Evolutionary conservation across 2,888 invertebrate species (phyloP).

Genomic region (Drosophila nigricruria): DNA sequence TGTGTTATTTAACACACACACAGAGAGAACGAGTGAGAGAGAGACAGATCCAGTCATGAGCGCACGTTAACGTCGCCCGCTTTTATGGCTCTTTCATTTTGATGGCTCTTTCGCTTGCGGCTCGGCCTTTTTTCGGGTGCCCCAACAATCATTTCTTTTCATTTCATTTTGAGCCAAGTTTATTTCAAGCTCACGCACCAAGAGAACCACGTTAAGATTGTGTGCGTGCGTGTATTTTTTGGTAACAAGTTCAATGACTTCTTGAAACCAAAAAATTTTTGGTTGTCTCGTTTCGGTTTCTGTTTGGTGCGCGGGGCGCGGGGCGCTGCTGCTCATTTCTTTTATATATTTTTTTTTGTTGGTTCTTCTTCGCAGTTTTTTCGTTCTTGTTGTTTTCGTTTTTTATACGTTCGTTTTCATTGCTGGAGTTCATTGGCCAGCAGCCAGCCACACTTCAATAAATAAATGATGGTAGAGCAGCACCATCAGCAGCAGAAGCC

Average conservation of each 20-base stretch:
- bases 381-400: conserved; percentile 74
- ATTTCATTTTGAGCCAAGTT: conserved; percentile 74
- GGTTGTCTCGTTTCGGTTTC: conserved; percentile 62
- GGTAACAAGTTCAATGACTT: conserved; percentile 83
- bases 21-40: conserved; percentile 4
- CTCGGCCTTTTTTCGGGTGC: conserved; percentile 46
- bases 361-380: conserved; percentile 58
- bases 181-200: conserved; percentile 75
- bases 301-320: conserved; percentile 56
- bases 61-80: conserved; percentile 44
- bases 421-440: conserved; percentile 83
- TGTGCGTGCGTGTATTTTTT: conserved; percentile 40
- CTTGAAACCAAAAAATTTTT: conserved; percentile 69
- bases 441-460: conserved; percentile 63
- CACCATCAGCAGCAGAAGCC: conserved; percentile 29
- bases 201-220: conserved; percentile 48
- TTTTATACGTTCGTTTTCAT: conserved; percentile 84
- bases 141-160: conserved; percentile 57
- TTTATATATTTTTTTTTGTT: conserved; percentile 37
- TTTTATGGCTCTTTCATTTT: conserved; percentile 39
- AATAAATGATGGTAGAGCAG: conserved; percentile 68
- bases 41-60: conserved; percentile 49
- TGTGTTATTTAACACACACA: conserved; percentile 65
- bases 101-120: conserved; percentile 17
- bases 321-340: conserved; percentile 41